Evolutionary conservation across 92 coral and sea anemone genomes (phyloP).

Genomic region (Epizoanthus rinbou): DNA sequence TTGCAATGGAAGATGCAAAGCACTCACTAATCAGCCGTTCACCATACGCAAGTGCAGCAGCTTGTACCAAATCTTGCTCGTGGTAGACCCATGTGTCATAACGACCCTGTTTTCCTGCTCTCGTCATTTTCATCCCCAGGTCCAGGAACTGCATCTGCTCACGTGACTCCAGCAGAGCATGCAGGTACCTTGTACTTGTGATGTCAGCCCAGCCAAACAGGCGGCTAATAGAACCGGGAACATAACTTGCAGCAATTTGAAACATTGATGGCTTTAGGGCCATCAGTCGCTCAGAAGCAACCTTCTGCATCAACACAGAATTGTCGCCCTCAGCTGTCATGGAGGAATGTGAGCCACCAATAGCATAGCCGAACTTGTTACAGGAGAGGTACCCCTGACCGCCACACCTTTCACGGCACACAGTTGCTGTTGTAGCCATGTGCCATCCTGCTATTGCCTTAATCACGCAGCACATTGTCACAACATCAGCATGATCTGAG

Average conservation of each 20-base stretch:
- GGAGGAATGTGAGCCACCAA: conserved; percentile 80
- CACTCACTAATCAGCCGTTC: conserved; percentile 83
- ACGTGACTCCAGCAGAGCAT: conserved; percentile 67
- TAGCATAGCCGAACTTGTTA: conserved; percentile 66
- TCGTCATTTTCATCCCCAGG: conserved; percentile 80
- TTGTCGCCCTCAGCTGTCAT: conserved; percentile 97
- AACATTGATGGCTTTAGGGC: conserved; percentile 66
- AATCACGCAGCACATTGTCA: conserved; percentile 93
- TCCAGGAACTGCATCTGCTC: conserved; percentile 75
- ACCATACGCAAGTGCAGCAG: conserved; percentile 77
- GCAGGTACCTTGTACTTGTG: conserved; percentile 57
- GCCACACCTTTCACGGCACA: conserved; percentile 92
- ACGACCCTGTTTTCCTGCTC: conserved; percentile 72
- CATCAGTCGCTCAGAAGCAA: conserved; percentile 79
- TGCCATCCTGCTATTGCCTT: conserved; percentile 91
- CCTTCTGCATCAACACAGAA: conserved; percentile 92
- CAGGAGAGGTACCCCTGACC: conserved; percentile 95
- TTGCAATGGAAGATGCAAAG: conserved; percentile 58
- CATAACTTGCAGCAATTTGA: conserved; percentile 15
- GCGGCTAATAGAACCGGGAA: conserved; percentile 16
- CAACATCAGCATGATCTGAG: conserved; percentile 84
- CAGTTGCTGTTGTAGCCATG: conserved; percentile 68
- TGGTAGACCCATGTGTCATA: conserved; percentile 85
- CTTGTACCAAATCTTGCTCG: conserved; percentile 83
- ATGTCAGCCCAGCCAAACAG: conserved; percentile 59